phyloP scores from a whole-genome alignment of 2,797 vertebrate genomes.

The Anolis apletophallus region DNA sequence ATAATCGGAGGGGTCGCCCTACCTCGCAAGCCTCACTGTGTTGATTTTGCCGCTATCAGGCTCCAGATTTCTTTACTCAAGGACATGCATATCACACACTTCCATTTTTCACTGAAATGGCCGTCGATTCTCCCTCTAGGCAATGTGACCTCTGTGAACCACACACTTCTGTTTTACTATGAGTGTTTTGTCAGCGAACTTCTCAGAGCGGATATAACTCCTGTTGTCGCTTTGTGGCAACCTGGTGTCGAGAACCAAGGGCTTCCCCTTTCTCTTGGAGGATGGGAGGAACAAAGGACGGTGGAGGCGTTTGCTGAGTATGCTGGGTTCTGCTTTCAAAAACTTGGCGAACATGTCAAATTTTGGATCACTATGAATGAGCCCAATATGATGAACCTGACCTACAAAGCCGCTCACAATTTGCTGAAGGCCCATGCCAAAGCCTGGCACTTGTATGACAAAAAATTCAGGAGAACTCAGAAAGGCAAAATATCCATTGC shows the following conservation, averaged over 20 bases:
- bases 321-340: conserved; percentile 88
- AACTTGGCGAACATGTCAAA: conserved; percentile 88
- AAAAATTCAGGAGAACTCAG: conserved; percentile 85
- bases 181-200: conserved; percentile 90
- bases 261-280: conserved; percentile 84
- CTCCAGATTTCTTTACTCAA: conserved; percentile 87
- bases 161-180: conserved; percentile 89
- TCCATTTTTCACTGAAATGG: conserved; percentile 96
- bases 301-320: conserved; percentile 88
- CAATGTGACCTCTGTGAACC: conserved; percentile 83
- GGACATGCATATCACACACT: conserved; percentile 86
- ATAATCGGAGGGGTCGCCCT: conserved; percentile 81
- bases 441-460: conserved; percentile 89
- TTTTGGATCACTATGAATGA: conserved; percentile 96
- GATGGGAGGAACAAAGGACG: conserved; percentile 88
- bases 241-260: conserved; percentile 84
- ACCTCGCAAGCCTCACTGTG: conserved; percentile 81
- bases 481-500: conserved; percentile 90
- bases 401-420: conserved; percentile 88
- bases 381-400: conserved; percentile 87
- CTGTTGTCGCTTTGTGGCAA: conserved; percentile 94
- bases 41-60: conserved; percentile 86
- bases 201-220: conserved; percentile 87
- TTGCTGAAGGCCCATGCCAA: conserved; percentile 90
- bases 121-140: conserved; percentile 88